phyloP scores from a whole-genome alignment of 2,113 vertebrate species.

The Cyrtonyx montezumae region DNA sequence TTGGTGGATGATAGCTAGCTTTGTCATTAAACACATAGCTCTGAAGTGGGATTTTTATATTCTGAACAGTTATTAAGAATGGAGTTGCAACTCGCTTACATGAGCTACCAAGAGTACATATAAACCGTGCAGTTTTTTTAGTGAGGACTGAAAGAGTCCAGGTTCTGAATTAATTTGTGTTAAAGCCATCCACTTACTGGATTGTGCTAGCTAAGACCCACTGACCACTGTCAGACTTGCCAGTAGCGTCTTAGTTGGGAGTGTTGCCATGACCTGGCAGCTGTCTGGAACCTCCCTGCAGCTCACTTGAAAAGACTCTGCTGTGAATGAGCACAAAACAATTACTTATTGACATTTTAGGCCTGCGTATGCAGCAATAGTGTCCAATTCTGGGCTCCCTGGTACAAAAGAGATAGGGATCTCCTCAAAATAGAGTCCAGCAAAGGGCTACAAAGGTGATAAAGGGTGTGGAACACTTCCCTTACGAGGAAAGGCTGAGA shows the following conservation, averaged over 20 bases:
- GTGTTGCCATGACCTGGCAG: background rate
- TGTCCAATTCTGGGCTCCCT: too few relatives aligned
- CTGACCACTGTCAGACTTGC: background rate
- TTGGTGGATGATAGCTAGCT: background rate
- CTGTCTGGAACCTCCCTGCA: background rate
- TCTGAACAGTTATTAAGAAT: background rate
- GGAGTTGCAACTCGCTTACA: background rate
- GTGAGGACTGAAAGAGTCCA: background rate
- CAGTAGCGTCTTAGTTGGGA: background rate
- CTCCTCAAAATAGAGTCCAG: too few relatives aligned
- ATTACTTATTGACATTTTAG: accelerated
- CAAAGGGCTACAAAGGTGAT: too few relatives aligned
- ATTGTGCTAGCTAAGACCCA: background rate
- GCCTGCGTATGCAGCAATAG: accelerated
- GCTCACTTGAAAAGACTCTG: background rate
- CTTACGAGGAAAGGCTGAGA: too few relatives aligned
- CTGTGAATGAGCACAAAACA: too few relatives aligned
- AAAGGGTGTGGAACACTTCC: too few relatives aligned
- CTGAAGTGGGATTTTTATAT: background rate
- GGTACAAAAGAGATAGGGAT: too few relatives aligned
- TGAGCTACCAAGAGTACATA: background rate
- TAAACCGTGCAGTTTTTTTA: accelerated
- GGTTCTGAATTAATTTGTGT: background rate
- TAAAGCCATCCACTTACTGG: background rate
- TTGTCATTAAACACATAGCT: background rate